Evolutionary conservation across 2,888 invertebrate genomes (phyloP), one percentile per base, ranked within the genome.

Genomic region (Apamea sordens): DNA sequence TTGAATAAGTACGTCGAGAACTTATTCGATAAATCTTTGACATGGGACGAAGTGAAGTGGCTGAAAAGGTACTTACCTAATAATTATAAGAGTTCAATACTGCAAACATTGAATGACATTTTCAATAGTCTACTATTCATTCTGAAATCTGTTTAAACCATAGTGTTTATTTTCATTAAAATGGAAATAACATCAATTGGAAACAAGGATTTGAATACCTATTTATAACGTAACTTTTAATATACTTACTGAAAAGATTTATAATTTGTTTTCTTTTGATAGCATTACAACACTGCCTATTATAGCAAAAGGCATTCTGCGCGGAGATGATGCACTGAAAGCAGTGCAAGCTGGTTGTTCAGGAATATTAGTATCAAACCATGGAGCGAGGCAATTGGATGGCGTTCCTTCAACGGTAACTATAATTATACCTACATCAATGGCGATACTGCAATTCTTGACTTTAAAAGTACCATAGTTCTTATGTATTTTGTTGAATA

Each of bases 11-110:
- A 99, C 90, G 98, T 99, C 0, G 96, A 97, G 56, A 97, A 97
- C 78, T 97, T 99, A 83, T 98, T 99, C 90, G 99, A 99, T 93
- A 97, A 98, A 79, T 97, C 98, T 2, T 93, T 99, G 32, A 98
- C 98, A 2, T 99, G 99, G 99, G 95, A 98, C n/a, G 99, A 99
- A 89, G 97, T 99, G 0, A 96, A 97, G 80, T 99, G 99, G 99
- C 95, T 99, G 24, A 98, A 98, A 93, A 97, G 97, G 97, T 98
- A n/a, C n/a, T n/a, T n/a, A n/a, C n/a, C n/a, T n/a, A 92, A 84
- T 47, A 36, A 36, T 36, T 36, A 44, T 44, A 63, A 10, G 18
- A 63, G 2, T 15, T 61, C 10, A 32, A 32, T 63, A 63, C 32
- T 18, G 18, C 32, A 53, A 53, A 56, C 1, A 24, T 56, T 56